Percentiles rank a stretch among this genome's conserved stretches.
phyloP scores from a whole-genome alignment of 2,113 vertebrate genomes.

The Zosterops japonicus region DNA sequence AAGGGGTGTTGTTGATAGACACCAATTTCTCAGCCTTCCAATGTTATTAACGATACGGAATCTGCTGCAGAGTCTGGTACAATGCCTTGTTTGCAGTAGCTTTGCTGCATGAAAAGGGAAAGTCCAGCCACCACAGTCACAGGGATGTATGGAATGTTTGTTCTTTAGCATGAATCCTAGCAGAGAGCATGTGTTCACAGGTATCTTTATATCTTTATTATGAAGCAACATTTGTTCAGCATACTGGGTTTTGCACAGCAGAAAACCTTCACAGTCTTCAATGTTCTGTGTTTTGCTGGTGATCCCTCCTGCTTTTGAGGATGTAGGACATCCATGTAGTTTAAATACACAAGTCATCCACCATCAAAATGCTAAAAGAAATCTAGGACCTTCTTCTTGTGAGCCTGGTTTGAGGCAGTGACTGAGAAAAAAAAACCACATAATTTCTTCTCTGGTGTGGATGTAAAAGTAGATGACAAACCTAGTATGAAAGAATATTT shows the following conservation, averaged over 20 bases:
- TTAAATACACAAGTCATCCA: not conserved
- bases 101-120: not conserved
- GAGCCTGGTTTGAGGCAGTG: not conserved
- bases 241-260: not conserved
- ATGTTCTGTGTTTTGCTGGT: not conserved
- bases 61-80: not conserved
- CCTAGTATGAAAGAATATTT: not conserved
- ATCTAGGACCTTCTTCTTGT: not conserved
- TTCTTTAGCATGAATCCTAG: not conserved
- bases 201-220: not conserved
- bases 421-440: not conserved
- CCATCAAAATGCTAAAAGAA: not conserved
- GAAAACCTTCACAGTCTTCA: not conserved
- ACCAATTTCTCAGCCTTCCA: slow-evolving; percentile 41
- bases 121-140: not conserved
- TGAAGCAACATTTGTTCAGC: not conserved
- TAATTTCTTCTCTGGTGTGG: not conserved
- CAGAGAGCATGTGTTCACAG: not conserved
- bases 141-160: not conserved
- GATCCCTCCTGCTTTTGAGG: not conserved
- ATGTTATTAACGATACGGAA: not conserved
- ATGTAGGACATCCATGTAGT: not conserved
- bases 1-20: slow-evolving; percentile 38
- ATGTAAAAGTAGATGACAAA: not conserved
- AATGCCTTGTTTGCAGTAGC: not conserved